These are phyloP conservation scores for Egretta garzetta DNA, from an alignment of 2,113 vertebrate species.

Conservation along the genomic window DNA sequence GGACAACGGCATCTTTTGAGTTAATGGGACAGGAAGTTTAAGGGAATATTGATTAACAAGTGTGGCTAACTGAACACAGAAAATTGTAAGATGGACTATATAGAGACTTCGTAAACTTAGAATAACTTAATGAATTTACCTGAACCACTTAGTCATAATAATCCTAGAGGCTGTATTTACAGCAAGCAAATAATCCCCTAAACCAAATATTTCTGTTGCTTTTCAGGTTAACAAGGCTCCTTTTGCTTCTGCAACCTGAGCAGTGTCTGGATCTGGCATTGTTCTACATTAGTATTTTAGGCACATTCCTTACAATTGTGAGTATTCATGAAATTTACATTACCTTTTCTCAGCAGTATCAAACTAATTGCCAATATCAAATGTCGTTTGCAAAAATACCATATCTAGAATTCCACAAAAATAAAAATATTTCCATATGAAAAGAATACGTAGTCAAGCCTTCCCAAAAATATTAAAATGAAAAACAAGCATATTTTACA, in stretches of 20 bases:
- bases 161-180: neutral
- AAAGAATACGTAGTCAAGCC: constrained; percentile 1
- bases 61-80: neutral
- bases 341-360: constrained; percentile 42
- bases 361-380: constrained; percentile 41
- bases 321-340: constrained; percentile 46
- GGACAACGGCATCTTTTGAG: neutral
- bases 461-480: neutral
- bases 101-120: neutral
- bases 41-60: neutral
- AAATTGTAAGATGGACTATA: neutral
- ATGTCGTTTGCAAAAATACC: neutral
- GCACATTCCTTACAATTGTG: constrained; percentile 37
- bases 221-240: neutral
- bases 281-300: constrained; percentile 44
- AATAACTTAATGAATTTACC: neutral
- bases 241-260: constrained; percentile 9
- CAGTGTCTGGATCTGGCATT: neutral
- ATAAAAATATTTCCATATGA: neutral
- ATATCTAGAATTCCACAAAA: neutral
- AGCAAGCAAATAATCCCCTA: neutral
- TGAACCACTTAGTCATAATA: neutral
- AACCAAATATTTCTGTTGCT: neutral
- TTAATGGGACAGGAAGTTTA: neutral
- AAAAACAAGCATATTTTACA: constrained; percentile 7